Base-by-base conservation (phyloP, 2,113 vertebrate genomes). In the Upupa epops region DNA sequence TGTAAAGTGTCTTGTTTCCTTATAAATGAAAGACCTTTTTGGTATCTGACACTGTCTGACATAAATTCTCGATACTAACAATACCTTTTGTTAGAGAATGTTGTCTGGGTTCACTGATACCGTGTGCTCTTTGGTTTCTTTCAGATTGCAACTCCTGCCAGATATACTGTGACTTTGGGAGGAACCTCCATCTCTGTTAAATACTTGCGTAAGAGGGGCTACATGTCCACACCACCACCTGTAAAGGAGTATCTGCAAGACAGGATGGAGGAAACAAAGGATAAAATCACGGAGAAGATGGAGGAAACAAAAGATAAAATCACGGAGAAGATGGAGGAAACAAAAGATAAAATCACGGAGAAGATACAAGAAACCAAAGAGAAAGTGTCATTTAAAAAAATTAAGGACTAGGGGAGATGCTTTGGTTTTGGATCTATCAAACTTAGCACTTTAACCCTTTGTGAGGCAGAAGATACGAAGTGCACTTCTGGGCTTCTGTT, bases 311-410 rank as follows among this genome's bases (percentile, higher is more conserved):
- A 98, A 55, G 98, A 97, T 78, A 97, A 97, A 34, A 93, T 99
- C 40, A 98, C 92, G 0, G 99, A 98, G 97, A 98, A 96, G 74
- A 98, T 98, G 98, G 98, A 95, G 26, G 98, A 98, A 88, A 98
- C 98, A 9, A 98, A 98, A 51, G 98, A 97, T 78, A 97, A 97
- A 32, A 93, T 99, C 66, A 98, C 93, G 0, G 99, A 97, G 94
- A 99, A 98, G 89, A 99, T 99, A 97, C 98, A 98, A 77, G 98
- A 99, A 96, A 99, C 99, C 95, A 99, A 99, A 98, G 99, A 98
- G 54, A 98, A 99, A 97, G 98, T 99, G 90, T 98, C 98, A 29
- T 99, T 99, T 90, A 98, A 98, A 91, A 99, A 99, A 96, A 98
- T 99, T 93, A 96, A 97, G 14, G 98, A 99, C 60, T 98, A 98